Evolutionary conservation across 2,113 vertebrate genomes (phyloP), one percentile per base, ranked within the genome.

Genomic region (Dicrurus megarhynchus): DNA sequence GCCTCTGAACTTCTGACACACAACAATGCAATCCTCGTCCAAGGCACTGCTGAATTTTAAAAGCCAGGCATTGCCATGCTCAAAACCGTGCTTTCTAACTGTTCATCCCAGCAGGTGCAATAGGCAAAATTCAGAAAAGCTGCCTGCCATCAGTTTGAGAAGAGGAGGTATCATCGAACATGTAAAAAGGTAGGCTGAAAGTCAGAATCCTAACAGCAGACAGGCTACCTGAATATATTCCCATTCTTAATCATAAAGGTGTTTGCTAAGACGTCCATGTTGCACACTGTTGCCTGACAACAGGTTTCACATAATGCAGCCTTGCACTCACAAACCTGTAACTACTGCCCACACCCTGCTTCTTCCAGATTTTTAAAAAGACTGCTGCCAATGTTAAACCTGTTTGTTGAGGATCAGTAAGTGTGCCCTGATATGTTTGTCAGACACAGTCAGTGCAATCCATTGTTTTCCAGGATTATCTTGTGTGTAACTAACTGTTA

Each of bases 231-330:
- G 80, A 83, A 47, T 39, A 52, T 44, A 33, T 47, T 56, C 10
- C 53, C 24, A 24, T 28, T 70, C 16, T 44, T 27, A 32, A 41
- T 35, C 26, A 37, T 20, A 52, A 56, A 77, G 74, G 23, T 5
- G 8, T 57, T 65, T 65, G 20, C 1, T 0, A 59, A 12, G 4
- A 65, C 18, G 41, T 37, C 30, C 13, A 1, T 0, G 0, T 39
- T 19, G 30, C 17, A 10, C 8, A 22, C 46, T 26, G 23, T 5
- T 47, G 61, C 56, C 50, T 70, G 26, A 65, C 28, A 77, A 26
- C 20, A 53, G 32, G 33, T 33, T 70, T 86, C 73, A 61, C 20
- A 10, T 16, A 23, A 37, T 1, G 13, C 8, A 79, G n/a, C 49
- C 28, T 21, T 61, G 35, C 0, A 0, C 67, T 80, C 59, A 60